phyloP scores from a whole-genome alignment of 2,888 invertebrate genomes.

The Neocrepidodera transversa region DNA sequence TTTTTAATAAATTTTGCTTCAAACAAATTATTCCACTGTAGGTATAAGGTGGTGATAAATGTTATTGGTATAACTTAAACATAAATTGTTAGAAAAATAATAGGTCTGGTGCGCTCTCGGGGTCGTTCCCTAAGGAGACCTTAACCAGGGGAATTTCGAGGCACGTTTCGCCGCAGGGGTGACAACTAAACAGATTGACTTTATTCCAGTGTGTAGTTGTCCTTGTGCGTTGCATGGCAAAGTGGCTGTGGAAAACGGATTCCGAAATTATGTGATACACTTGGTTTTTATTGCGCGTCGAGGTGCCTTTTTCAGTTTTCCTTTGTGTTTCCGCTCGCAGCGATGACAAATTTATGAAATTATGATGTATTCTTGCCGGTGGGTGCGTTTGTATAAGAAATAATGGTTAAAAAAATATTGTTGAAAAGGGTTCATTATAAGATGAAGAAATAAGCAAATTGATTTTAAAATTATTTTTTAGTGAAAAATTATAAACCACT shows the following conservation, averaged over 20 bases:
- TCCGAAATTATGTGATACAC: slow-evolving; percentile 37
- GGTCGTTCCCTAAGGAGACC: slow-evolving; percentile 38
- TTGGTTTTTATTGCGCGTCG: slow-evolving; percentile 34
- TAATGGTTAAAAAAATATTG: too few species aligned
- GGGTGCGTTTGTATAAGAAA: too few species aligned
- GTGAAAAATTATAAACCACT: too few species aligned
- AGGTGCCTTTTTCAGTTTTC: slow-evolving; percentile 16
- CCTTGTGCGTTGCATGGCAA: slow-evolving; percentile 29
- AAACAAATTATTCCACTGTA: too few species aligned
- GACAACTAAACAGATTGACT: slow-evolving; percentile 54
- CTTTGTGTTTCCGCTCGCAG: neutral
- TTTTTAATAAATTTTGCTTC: too few species aligned
- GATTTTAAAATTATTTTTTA: too few species aligned
- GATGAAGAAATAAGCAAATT: too few species aligned
- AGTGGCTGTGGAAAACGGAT: slow-evolving; percentile 21
- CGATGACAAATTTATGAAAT: slow-evolving; percentile 24
- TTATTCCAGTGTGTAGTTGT: slow-evolving; percentile 44
- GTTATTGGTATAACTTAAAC: slow-evolving; percentile 17
- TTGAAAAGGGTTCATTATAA: too few species aligned
- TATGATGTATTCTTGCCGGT: neutral
- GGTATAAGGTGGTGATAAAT: slow-evolving; percentile 15
- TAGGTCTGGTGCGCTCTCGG: neutral
- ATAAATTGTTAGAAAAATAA: slow-evolving; percentile 24
- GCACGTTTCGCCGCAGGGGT: slow-evolving; percentile 48
- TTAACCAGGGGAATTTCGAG: slow-evolving; percentile 43